These are phyloP conservation scores for Hypanus sabinus DNA, from an alignment of 2,113 vertebrate species.

Conservation along the genomic window DNA sequence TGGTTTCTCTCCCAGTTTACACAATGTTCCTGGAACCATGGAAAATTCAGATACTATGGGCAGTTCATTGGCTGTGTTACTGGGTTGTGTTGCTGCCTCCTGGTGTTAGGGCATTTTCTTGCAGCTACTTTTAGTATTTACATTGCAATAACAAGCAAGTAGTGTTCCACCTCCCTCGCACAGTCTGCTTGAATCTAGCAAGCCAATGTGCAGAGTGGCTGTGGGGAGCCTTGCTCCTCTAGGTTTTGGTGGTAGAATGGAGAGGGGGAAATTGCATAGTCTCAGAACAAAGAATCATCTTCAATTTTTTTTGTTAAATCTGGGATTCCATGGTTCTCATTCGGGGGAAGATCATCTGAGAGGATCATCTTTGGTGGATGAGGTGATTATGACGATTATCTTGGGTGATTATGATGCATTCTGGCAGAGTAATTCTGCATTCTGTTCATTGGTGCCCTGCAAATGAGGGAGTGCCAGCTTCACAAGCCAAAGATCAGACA, in stretches of 20 bases:
- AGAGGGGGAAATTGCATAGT: neutral
- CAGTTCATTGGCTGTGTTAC: neutral
- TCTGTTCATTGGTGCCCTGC: neutral
- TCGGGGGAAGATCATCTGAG: neutral
- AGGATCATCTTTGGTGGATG: neutral
- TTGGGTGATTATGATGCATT: neutral
- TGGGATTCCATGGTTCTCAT: neutral
- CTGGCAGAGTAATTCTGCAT: neutral
- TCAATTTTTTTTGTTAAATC: too few relatives aligned
- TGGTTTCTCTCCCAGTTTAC: neutral
- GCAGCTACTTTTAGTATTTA: neutral
- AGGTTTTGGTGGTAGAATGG: neutral
- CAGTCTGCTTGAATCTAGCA: neutral
- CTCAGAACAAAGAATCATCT: neutral
- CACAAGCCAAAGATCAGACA: neutral
- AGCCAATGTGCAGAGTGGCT: neutral
- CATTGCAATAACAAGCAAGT: neutral
- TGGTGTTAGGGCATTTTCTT: neutral
- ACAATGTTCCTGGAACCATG: neutral
- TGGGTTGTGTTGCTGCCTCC: neutral
- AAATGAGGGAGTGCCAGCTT: neutral
- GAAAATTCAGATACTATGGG: neutral
- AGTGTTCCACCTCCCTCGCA: neutral
- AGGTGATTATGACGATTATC: too few relatives aligned
- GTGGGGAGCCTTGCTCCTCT: neutral